Conservation (phyloP, 2,113 vertebrate genomes). For the Charadrius vociferus region DNA sequence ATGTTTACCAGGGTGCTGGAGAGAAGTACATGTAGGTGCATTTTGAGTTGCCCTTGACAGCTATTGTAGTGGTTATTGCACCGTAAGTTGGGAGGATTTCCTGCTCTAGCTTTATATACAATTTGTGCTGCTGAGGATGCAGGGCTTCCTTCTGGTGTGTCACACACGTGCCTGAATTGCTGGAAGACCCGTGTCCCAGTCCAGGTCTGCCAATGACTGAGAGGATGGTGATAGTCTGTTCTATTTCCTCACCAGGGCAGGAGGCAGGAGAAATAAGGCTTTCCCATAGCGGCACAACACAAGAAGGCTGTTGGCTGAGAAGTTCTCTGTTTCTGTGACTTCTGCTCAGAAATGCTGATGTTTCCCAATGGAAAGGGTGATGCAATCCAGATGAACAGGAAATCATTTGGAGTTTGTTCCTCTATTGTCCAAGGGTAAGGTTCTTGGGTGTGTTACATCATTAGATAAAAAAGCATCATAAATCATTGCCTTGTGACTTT, state of each 20-base stretch:
- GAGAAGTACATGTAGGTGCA: neutral
- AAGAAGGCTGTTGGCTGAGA: neutral
- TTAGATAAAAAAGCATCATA: neutral
- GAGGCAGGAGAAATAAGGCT: neutral
- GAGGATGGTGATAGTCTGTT: neutral
- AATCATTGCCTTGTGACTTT: neutral
- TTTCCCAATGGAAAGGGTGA: neutral
- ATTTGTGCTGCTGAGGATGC: neutral
- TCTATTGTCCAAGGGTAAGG: neutral
- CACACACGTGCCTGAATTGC: neutral
- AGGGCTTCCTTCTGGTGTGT: neutral
- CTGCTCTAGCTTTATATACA: neutral
- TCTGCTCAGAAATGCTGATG: neutral
- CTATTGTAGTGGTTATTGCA: neutral
- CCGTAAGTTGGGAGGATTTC: rapidly evolving
- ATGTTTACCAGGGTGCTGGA: neutral
- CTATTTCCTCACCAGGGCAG: rapidly evolving
- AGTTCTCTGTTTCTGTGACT: neutral
- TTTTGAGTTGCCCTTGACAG: neutral
- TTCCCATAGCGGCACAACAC: neutral
- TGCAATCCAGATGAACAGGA: neutral
- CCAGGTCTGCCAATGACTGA: neutral
- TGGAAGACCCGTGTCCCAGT: rapidly evolving
- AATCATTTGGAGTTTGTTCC: neutral
- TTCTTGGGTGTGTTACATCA: neutral